Conservation (phyloP, 2,797 vertebrate genomes). For the Crocodylus rhombifer region DNA sequence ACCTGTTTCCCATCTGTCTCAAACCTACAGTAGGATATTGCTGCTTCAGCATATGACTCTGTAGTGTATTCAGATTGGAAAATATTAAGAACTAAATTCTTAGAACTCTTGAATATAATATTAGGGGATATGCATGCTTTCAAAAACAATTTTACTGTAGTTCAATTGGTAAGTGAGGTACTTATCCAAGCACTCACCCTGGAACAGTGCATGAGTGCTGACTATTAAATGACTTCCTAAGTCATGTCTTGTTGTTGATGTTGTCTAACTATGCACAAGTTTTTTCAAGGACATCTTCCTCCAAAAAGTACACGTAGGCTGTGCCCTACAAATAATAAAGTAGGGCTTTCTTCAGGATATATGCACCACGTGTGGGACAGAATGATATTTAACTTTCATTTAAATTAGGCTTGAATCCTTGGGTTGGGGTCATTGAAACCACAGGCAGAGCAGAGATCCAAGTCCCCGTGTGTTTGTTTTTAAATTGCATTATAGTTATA, state of each 20-base stretch:
- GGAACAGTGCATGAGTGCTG: not conserved
- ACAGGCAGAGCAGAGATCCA: no score
- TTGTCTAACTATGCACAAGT: not conserved
- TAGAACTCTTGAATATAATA: not conserved
- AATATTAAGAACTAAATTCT: not conserved
- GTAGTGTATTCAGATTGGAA: not conserved
- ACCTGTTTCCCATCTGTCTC: not conserved
- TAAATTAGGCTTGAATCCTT: not conserved
- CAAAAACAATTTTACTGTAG: not conserved
- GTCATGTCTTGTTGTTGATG: not conserved
- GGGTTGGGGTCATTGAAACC: no score
- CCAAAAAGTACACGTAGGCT: not conserved
- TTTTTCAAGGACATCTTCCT: not conserved
- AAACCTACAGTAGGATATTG: not conserved
- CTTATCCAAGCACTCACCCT: not conserved
- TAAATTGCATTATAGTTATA: no score
- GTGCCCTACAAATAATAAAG: not conserved
- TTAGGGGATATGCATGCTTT: not conserved
- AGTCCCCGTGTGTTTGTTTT: no score
- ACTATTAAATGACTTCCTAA: not conserved
- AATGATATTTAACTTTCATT: rapidly evolving
- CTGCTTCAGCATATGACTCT: not conserved
- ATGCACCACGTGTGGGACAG: not conserved
- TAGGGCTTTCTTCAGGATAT: not conserved
- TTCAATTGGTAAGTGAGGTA: not conserved